Base-by-base conservation (phyloP, 2,797 vertebrate species). In the Delichon dasypus region DNA sequence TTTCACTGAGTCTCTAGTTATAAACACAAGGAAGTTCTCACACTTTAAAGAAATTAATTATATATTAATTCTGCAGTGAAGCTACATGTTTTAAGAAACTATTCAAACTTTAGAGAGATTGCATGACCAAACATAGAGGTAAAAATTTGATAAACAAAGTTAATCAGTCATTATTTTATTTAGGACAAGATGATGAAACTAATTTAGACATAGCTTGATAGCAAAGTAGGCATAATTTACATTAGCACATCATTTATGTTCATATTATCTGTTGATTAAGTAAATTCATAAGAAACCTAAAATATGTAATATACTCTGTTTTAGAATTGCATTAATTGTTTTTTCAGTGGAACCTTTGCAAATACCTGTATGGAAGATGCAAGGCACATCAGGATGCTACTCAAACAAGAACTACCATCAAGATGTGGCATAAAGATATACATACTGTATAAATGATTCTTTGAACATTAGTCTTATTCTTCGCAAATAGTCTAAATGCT, bases 401-500 rank as follows among this genome's bases (percentile, higher is more conserved):
- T 95, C 92, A 97, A 95, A 70, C 92, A 96, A 97, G 96, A 98
- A 88, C 91, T 96, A 76, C 93, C 87, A 91, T 83, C 80, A 81
- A 78, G 85, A 93, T 47, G 48, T 97, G 94, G 96, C 96, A 97
- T 97, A 97, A 96, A 94, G 16, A 96, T 66, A 81, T 88, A 96
- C 72, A 92, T 85, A 96, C 74, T 85, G 89, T 97, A 88, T 85
- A 81, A 95, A 77, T 75, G 73, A 64, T 93, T 85, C 71, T 98
- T 97, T 98, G 97, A 98, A 98, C 91, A 17, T 40, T 97, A 98
- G 90, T 97, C 81, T 57, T 86, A 89, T 90, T 95, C 92, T 97
- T 97, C 95, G 96, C 93, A 96, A 97, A 96, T 92, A 96, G 72
- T 97, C 95, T 93, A 94, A 96, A 95, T 97, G 97, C 96, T 79